Percentiles rank a stretch among this genome's conserved stretches.
Conservation (phyloP, 92 coral and sea anemone species). For the Bergia sp. region DNA sequence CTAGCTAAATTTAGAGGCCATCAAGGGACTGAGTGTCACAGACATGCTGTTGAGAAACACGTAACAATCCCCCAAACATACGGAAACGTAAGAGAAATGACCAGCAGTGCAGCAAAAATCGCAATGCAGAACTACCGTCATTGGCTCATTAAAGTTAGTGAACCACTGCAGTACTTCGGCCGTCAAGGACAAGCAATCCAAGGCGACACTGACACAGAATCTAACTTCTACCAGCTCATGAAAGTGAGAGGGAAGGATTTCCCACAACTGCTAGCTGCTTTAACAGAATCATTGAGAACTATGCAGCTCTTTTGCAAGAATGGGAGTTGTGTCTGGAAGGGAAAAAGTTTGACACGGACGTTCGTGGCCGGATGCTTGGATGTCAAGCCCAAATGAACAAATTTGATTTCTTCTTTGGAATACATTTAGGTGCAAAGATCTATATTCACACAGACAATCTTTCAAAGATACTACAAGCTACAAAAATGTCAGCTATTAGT, state of each 20-base stretch:
- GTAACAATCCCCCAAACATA: constrained; percentile 51
- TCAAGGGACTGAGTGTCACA: constrained; percentile 69
- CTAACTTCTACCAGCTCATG: constrained; percentile 42
- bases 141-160: constrained; percentile 40
- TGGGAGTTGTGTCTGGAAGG: too few species aligned
- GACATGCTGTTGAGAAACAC: constrained; percentile 58
- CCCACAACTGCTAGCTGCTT: too few species aligned
- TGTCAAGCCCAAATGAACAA: too few species aligned
- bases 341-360: constrained; percentile 35
- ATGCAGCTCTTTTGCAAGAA: too few species aligned
- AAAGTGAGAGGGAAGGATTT: constrained; percentile 47
- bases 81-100: constrained; percentile 56
- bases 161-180: constrained; percentile 48
- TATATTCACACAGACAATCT: constrained; percentile 50
- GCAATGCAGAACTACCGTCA: constrained; percentile 46
- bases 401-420: too few species aligned
- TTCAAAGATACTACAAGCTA: constrained; percentile 41
- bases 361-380: too few species aligned
- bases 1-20: constrained; percentile 60
- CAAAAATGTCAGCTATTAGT: too few species aligned
- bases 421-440: constrained; percentile 37
- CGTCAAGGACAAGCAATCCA: constrained; percentile 47
- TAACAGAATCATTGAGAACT: too few species aligned
- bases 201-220: constrained; percentile 29
- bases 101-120: constrained; percentile 43